Base-by-base conservation (phyloP, 1,140 invertebrate genomes). In the Achatina immaculata region DNA sequence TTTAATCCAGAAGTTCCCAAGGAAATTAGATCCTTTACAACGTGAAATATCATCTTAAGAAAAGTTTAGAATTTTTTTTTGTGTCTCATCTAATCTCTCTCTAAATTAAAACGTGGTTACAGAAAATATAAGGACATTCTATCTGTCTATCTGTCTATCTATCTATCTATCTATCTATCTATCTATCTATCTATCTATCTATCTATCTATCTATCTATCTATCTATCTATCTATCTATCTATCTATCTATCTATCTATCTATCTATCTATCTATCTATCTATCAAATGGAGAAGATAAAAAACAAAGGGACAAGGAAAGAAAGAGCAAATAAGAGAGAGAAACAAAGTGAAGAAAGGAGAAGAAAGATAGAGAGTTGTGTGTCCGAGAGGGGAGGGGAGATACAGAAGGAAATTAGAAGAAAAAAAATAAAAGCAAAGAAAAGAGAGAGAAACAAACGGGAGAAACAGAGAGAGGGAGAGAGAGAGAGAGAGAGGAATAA, bases 151-250 rank as follows among this genome's bases (percentile, higher is more conserved):
- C 45, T 48, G 19, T 48, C 45, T 48, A 48, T 48, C 45, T 48
- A 48, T 48, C 45, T 48, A 48, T 48, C 45, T 48, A 48, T 48
- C 38, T 43, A 31, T 42, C 14, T 45, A 34, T 48, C 21, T 74
- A 45, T 74, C 38, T 48, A 48, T 74, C n/a, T 48, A 43, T 74
- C 38, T 74, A 45, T 74, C 38, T 48, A 43, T 45, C 36, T 74
- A 45, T 74, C 38, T 74, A 45, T 74, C 38, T 74, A 43, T 74
- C n/a, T 48, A 43, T 48, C n/a, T 43, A 43, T 48, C n/a, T 48
- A 43, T 48, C 14, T 48, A 45, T 74, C 38, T 48, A 45, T 74
- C n/a, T 74, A 45, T 45, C 38, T 48, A 42, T 74, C 38, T 48
- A 42, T 48, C 40, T 14, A 11, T 48, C 11, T 45, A 6, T 74